phyloP scores from a whole-genome alignment of 2,113 vertebrate species.

The Morone saxatilis region DNA sequence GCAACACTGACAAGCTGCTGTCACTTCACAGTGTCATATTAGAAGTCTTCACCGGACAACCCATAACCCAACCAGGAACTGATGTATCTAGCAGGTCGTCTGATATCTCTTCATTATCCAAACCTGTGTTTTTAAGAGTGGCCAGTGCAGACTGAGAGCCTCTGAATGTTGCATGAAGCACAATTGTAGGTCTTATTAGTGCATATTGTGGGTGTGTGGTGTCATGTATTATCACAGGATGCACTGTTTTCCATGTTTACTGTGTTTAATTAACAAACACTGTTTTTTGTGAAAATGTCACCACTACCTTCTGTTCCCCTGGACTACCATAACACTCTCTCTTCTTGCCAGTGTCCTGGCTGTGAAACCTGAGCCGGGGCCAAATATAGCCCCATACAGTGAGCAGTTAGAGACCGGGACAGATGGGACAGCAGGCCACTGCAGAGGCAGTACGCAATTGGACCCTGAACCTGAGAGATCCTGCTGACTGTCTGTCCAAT shows the following conservation, averaged over 20 bases:
- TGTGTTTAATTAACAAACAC: constrained; percentile 51
- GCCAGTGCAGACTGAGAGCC: background rate
- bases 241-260: constrained; percentile 34
- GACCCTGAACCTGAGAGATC: constrained; percentile 73
- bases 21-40: constrained; percentile 15
- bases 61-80: background rate
- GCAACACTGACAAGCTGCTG: constrained; percentile 24
- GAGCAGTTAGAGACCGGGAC: constrained; percentile 87
- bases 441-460: constrained; percentile 81
- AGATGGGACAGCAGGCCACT: constrained; percentile 90
- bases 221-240: constrained; percentile 14
- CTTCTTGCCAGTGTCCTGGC: constrained; percentile 86
- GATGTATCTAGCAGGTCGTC: constrained; percentile 4
- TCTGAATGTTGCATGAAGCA: constrained; percentile 1
- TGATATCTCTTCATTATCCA: constrained; percentile 7
- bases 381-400: constrained; percentile 94
- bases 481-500: constrained; percentile 62
- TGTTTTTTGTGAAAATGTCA: constrained; percentile 44
- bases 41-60: constrained; percentile 26
- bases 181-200: background rate
- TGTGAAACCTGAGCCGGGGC: constrained; percentile 95
- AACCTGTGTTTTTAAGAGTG: background rate
- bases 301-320: constrained; percentile 60
- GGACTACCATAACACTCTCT: constrained; percentile 69
- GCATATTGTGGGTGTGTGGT: background rate